Percentiles rank a stretch among this genome's conserved stretches.
These are phyloP conservation scores for Eidolon helvum DNA, from an alignment of 2,113 vertebrate species.

Conservation along the genomic window DNA sequence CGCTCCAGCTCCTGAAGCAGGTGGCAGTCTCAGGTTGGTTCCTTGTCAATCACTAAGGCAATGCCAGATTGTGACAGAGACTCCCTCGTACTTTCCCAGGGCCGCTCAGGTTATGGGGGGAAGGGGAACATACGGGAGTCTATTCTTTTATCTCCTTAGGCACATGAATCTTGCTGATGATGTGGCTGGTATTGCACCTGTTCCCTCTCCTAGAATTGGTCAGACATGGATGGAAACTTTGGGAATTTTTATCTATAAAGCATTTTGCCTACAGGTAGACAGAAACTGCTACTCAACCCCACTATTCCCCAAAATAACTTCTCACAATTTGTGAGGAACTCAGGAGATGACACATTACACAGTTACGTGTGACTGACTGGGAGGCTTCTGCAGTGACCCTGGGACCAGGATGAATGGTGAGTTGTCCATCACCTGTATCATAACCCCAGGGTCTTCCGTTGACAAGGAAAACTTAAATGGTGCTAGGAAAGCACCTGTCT, in stretches of 20 bases:
- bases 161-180: not conserved
- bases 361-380: not conserved
- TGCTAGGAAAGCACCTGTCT: not conserved
- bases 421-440: not conserved
- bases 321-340: not conserved
- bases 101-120: not conserved
- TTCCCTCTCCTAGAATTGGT: not conserved
- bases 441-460: not conserved
- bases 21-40: not conserved
- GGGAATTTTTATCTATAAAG: not conserved
- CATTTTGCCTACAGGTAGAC: not conserved
- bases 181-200: not conserved
- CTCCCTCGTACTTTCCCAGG: not conserved
- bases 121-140: fast-evolving
- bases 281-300: not conserved
- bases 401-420: not conserved
- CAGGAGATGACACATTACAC: not conserved
- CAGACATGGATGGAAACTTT: not conserved
- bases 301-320: not conserved
- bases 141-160: not conserved
- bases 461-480: not conserved
- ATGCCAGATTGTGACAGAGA: not conserved
- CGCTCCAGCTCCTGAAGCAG: not conserved
- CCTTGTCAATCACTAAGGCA: not conserved
- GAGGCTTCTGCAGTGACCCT: not conserved